These are phyloP conservation scores for Aphaenogaster ashmeadi DNA, from an alignment of 1,140 invertebrate species.

Conservation along the genomic window DNA sequence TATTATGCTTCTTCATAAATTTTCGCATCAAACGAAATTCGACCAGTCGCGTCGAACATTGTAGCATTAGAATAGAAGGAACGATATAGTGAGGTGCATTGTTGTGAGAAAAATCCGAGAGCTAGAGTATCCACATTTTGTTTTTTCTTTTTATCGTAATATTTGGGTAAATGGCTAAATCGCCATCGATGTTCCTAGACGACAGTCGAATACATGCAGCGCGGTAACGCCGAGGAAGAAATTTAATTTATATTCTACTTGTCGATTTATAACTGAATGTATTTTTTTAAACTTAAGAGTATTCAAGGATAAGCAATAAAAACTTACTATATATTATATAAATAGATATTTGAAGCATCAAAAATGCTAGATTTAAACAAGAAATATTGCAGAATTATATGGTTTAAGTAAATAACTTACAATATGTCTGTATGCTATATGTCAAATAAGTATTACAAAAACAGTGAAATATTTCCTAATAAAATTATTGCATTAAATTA, in stretches of 20 bases:
- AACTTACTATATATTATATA: background rate
- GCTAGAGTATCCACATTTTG: conserved; percentile 46
- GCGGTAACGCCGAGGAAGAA: conserved; percentile 42
- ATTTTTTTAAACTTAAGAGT: background rate
- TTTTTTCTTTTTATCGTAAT: conserved; percentile 35
- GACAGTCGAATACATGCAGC: conserved; percentile 56
- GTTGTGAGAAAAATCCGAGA: conserved; percentile 43
- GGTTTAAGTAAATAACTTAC: conserved; percentile 4
- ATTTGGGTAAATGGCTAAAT: conserved; percentile 35
- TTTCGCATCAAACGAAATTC: conserved; percentile 43
- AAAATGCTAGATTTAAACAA: background rate
- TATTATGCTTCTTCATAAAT: conserved; percentile 36
- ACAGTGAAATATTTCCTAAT: background rate
- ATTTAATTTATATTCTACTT: conserved; percentile 34
- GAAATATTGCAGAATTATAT: background rate
- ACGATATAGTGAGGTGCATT: conserved; percentile 49
- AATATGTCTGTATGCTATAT: background rate
- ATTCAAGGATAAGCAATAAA: background rate
- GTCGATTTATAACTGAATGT: background rate
- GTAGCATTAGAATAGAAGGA: conserved; percentile 52
- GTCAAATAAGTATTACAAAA: background rate
- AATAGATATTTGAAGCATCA: background rate
- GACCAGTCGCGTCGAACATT: conserved; percentile 55
- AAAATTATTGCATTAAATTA: conserved; percentile 13
- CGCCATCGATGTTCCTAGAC: conserved; percentile 45